Evolutionary conservation across 2,888 invertebrate species (phyloP).

Genomic region (Zhuqinia jingwanae): DNA sequence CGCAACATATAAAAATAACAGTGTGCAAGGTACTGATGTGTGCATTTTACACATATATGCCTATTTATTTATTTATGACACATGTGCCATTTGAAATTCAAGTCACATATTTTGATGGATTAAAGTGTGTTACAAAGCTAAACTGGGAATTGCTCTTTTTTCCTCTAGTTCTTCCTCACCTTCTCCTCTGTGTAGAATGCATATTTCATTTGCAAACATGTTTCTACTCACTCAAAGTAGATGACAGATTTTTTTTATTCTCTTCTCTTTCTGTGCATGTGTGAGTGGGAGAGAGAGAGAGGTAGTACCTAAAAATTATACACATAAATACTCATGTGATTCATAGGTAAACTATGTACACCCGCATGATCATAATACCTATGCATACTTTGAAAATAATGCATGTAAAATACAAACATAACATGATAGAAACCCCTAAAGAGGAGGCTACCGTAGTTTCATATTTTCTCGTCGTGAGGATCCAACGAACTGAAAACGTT

Average conservation of each 20-base stretch:
- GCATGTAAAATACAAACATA: not conserved
- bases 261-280: too few species aligned
- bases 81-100: conserved; percentile 43
- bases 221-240: not conserved
- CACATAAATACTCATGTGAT: not conserved
- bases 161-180: not conserved
- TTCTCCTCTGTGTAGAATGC: not conserved
- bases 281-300: too few species aligned
- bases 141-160: conserved; percentile 35
- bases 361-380: not conserved
- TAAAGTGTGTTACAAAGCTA: conserved; percentile 42
- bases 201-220: conserved; percentile 19
- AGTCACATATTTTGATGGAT: conserved; percentile 57
- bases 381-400: not conserved
- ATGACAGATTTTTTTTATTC: conserved; percentile 14
- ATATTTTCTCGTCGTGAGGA: conserved; percentile 1
- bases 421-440: not conserved
- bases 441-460: not conserved
- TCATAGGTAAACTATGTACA: not conserved
- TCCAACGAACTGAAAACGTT: conserved; percentile 28
- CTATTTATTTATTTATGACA: conserved; percentile 31
- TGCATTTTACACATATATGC: not conserved
- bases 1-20: not conserved
- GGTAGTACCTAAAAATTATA: not conserved
- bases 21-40: not conserved